Base-by-base conservation (phyloP, 2,113 vertebrate genomes). In the Noctilio leporinus region DNA sequence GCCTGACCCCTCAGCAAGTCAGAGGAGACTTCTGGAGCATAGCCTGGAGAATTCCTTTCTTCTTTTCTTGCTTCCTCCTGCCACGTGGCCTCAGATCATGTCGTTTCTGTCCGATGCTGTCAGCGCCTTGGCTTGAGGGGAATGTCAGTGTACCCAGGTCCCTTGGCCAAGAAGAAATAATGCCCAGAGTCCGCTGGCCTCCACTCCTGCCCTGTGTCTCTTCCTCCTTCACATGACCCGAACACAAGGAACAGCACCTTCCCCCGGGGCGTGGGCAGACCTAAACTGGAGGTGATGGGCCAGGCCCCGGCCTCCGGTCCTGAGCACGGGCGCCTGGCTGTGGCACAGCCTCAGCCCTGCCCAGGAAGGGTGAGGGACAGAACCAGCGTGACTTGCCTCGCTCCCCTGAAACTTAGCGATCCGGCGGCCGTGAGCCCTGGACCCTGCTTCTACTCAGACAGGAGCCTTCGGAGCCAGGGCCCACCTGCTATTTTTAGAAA, bases 401-500 rank as follows among this genome's bases (percentile, higher is more conserved):
- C 43, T 76, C 3, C 69, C 81, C 62, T 35, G 70, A 93, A 86
- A 59, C 40, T 30, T 2, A 47, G 45, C 8, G 26, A 51, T 26
- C 53, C 7, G 19, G 72, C 0, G 49, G 72, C 92, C n/a, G 5
- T 0, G 65, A 75, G 73, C 30, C 51, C 47, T 73, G 5, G 81
- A 12, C 55, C 40, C 90, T 57, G 20, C 26, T 72, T 45, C 67
- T 70, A 16, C 40, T 40, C 89, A 22, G 26, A 51, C 47, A 49
- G 59, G 30, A 64, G 47, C n/a, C 47, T 26, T 17, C n/a, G 2
- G 57, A 59, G 51, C 69, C 51, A 47, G 20, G 80, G 47, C 89
- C 89, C 95, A 73, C 95, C 30, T 0, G 14, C 95, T 97, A 97
- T 95, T 96, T 96, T 96, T 96, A 96, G 96, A 92, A 96, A 91